Evolutionary conservation across 2,797 vertebrate species (phyloP).

Genomic region (Orientallactaga sibirica): DNA sequence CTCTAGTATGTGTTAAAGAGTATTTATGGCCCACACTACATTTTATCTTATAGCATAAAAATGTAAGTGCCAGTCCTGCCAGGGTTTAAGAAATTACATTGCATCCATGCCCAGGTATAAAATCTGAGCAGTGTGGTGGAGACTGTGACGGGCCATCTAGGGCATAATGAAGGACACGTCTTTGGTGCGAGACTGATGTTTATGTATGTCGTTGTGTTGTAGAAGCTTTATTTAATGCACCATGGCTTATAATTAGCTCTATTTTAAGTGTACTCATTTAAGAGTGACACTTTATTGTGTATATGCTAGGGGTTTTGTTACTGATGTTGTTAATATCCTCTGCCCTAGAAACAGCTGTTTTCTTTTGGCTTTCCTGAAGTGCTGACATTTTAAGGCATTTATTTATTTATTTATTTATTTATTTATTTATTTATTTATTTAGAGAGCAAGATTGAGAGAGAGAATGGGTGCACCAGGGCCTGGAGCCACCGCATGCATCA

Average conservation of each 20-base stretch:
- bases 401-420: too few relatives aligned
- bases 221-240: constrained; percentile 6
- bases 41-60: constrained; percentile 51
- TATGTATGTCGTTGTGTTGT: constrained; percentile 33
- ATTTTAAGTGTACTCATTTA: constrained; percentile 42
- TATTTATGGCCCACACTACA: constrained; percentile 28
- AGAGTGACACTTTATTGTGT: not conserved
- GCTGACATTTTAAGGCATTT: too few relatives aligned
- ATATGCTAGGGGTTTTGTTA: not conserved
- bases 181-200: not conserved
- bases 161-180: not conserved
- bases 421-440: too few relatives aligned
- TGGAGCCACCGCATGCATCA: too few relatives aligned
- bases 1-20: constrained; percentile 6
- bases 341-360: not conserved
- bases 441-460: too few relatives aligned
- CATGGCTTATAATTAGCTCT: constrained; percentile 53
- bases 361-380: too few relatives aligned
- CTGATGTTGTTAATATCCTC: not conserved
- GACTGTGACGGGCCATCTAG: not conserved
- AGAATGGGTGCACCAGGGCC: too few relatives aligned
- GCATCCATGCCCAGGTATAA: constrained; percentile 53
- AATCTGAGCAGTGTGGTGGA: constrained; percentile 34
- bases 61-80: constrained; percentile 43
- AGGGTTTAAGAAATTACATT: constrained; percentile 62